Evolutionary conservation across 2,797 vertebrate genomes (phyloP).

Genomic region (Periophthalmus magnuspinnatus): DNA sequence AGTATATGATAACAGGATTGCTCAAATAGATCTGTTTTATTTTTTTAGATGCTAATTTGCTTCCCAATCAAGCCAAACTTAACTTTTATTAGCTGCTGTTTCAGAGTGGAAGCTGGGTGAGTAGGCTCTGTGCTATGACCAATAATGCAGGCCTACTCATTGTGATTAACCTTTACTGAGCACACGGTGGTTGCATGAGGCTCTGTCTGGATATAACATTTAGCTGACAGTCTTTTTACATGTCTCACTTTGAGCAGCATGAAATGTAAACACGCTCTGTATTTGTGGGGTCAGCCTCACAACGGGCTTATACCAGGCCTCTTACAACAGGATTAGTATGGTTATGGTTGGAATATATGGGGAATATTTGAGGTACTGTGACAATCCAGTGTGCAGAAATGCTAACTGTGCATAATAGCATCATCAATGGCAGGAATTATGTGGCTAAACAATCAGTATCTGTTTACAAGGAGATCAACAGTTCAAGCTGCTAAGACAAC

Average conservation of each 20-base stretch:
- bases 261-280: conserved; percentile 33
- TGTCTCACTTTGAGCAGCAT: conserved; percentile 19
- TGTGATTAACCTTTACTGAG: conserved; percentile 47
- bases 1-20: too few relatives aligned
- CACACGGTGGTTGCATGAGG: conserved; percentile 37
- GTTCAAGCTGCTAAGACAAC: too few relatives aligned
- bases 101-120: conserved; percentile 71
- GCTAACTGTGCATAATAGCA: not conserved
- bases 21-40: too few relatives aligned
- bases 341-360: not conserved
- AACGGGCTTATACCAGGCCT: conserved; percentile 48
- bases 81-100: conserved; percentile 70
- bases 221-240: conserved; percentile 5
- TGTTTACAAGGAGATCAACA: not conserved
- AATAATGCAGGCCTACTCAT: conserved; percentile 16
- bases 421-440: not conserved
- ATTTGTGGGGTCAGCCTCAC: conserved; percentile 20
- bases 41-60: too few relatives aligned
- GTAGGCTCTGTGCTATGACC: conserved; percentile 76
- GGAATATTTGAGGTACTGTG: not conserved
- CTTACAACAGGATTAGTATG: conserved; percentile 51
- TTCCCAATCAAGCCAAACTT: not conserved
- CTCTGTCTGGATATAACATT: conserved; percentile 3
- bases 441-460: not conserved
- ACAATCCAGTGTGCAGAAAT: not conserved